Percentiles rank a stretch among this genome's conserved stretches.
These are phyloP conservation scores for Equus quagga DNA, from an alignment of 2,113 vertebrate genomes.

Conservation along the genomic window DNA sequence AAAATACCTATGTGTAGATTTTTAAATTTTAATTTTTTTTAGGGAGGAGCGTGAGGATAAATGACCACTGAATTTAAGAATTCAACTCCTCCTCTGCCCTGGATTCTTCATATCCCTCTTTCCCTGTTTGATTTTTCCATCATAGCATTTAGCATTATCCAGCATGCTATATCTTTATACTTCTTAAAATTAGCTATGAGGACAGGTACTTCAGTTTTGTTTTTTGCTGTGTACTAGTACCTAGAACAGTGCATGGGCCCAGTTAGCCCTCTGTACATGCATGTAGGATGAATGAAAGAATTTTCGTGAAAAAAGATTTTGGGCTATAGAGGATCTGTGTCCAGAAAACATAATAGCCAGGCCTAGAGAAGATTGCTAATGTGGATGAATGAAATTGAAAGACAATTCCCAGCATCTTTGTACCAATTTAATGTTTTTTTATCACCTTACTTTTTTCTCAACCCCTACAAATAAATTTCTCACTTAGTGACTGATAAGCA, in stretches of 20 bases:
- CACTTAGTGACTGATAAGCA: background rate
- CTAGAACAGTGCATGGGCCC: background rate
- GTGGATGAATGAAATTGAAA: background rate
- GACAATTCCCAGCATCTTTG: background rate
- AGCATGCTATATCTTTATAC: background rate
- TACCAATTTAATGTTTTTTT: background rate
- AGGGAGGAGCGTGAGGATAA: background rate
- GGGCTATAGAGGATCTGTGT: background rate
- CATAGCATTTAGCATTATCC: background rate
- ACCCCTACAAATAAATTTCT: background rate
- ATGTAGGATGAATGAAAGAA: background rate
- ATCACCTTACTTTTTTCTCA: background rate
- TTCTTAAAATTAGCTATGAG: background rate
- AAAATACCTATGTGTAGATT: slow-evolving; percentile 18
- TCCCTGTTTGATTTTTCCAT: slow-evolving; percentile 21
- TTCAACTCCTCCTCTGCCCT: background rate
- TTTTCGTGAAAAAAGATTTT: background rate
- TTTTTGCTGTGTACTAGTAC: background rate
- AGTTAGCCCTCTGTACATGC: background rate
- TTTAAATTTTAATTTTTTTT: slow-evolving; percentile 15
- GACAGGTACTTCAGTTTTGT: background rate
- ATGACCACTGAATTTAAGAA: slow-evolving; percentile 5
- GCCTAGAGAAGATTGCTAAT: background rate
- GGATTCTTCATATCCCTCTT: background rate
- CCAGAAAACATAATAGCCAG: background rate